These are phyloP conservation scores for Halyomorpha halys DNA, from an alignment of 1,140 invertebrate species.

Conservation along the genomic window DNA sequence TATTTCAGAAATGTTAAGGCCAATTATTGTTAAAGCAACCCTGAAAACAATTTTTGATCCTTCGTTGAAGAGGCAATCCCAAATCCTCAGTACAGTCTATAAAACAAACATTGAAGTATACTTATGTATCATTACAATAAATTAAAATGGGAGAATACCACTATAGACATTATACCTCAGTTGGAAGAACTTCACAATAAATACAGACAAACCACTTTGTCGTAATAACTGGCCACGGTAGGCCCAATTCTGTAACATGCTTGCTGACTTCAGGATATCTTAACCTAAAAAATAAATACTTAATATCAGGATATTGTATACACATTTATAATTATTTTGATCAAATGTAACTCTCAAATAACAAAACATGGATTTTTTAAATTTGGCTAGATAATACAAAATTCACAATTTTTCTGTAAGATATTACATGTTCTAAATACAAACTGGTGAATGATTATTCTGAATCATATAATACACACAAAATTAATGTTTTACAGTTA, in stretches of 20 bases:
- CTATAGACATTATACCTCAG: constrained; percentile 49
- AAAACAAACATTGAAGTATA: constrained; percentile 21
- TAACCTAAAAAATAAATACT: constrained; percentile 41
- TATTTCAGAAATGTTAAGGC: constrained; percentile 55
- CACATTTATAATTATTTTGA: neutral
- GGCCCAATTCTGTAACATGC: constrained; percentile 61
- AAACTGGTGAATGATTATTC: too few relatives aligned
- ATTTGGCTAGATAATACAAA: neutral
- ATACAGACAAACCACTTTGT: constrained; percentile 93
- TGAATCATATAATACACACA: too few relatives aligned
- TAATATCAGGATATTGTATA: neutral
- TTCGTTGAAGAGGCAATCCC: constrained; percentile 92
- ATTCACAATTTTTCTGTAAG: too few relatives aligned
- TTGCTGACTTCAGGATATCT: constrained; percentile 67
- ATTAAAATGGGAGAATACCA: neutral
- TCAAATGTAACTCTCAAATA: neutral
- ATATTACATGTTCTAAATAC: too few relatives aligned
- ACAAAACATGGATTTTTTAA: neutral
- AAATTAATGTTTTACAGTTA: too few relatives aligned
- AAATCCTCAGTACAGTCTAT: constrained; percentile 79
- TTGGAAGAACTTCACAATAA: constrained; percentile 81
- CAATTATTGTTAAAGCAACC: constrained; percentile 74
- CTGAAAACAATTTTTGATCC: constrained; percentile 79
- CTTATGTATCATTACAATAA: constrained; percentile 14
- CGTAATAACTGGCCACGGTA: constrained; percentile 76